Percentiles rank a stretch among this genome's conserved stretches.
phyloP scores from a whole-genome alignment of 2,797 vertebrate genomes.

The Myotis planiceps region DNA sequence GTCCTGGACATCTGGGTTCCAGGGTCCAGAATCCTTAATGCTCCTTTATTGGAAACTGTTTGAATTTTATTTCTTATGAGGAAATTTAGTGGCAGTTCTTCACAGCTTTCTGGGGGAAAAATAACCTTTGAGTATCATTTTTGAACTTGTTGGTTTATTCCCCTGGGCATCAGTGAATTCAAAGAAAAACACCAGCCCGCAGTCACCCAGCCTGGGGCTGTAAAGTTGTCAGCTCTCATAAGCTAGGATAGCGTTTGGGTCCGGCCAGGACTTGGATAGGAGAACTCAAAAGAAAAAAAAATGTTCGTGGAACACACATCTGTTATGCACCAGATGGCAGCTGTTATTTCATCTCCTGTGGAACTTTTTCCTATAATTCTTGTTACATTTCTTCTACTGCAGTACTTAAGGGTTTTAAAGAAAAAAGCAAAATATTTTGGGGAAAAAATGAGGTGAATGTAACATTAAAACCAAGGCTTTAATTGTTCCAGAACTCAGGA shows the following conservation, averaged over 20 bases:
- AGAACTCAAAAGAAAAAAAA: conserved; percentile 69
- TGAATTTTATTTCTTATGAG: conserved; percentile 39
- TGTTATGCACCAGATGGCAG: conserved; percentile 79
- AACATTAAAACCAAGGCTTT: conserved; percentile 74
- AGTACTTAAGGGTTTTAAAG: conserved; percentile 64
- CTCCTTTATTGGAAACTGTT: neutral
- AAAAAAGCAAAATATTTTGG: conserved; percentile 67
- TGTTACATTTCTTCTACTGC: conserved; percentile 72
- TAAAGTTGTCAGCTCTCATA: conserved; percentile 79
- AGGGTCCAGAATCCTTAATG: neutral
- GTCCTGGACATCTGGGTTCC: neutral
- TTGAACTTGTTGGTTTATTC: conserved; percentile 71
- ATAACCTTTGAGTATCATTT: conserved; percentile 62
- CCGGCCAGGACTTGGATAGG: conserved; percentile 67
- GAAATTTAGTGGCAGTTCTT: conserved; percentile 45
- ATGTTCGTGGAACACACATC: conserved; percentile 77
- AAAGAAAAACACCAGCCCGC: conserved; percentile 61
- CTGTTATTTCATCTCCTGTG: conserved; percentile 76
- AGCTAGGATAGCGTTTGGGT: conserved; percentile 67
- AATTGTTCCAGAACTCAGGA: conserved; percentile 75
- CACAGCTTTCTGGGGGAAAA: conserved; percentile 43
- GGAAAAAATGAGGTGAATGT: conserved; percentile 67
- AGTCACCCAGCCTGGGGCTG: conserved; percentile 68
- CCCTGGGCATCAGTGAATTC: conserved; percentile 60
- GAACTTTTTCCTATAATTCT: conserved; percentile 75